Evolutionary conservation across 1,140 invertebrate species (phyloP), one percentile per base, ranked within the genome.

Genomic region (Metaphire vulgaris): DNA sequence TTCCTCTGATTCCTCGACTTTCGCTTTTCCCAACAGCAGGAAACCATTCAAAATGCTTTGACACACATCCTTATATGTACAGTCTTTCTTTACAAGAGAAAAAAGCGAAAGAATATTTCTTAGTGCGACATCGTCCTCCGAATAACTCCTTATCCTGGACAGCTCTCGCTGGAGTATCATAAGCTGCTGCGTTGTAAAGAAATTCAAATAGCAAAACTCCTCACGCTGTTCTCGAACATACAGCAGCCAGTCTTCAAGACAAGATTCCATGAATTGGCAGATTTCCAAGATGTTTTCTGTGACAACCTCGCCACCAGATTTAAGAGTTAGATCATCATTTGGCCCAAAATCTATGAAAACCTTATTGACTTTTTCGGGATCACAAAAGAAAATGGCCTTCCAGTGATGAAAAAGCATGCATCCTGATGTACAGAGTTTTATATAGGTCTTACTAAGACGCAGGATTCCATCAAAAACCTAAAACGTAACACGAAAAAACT

Each of bases 121-220:
- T 56, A 6, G 6, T 12, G 21, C 41, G 96, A 87, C n/a, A 31
- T 71, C 29, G 1, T 1, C 69, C 29, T 71, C 1, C 21, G 30
- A 16, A 1, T 71, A 26, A 2, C 28, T 71, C 28, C 26, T 32
- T 1, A 29, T 33, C 30, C 32, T 71, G 30, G 72, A 31, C 32
- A 73, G 32, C 31, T 73, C 72, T 41, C n/a, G 1, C 41, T 73
- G 72, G 0, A 73, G 41, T 12, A 84, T 80, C 0, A 85, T 82
- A 67, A 83, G 76, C 74, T 84, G 83, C 30, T 81, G 80, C 67
- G 81, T 81, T 30, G 81, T 85, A 76, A 80, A 84, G 69, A 79
- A 79, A 69, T 85, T 85, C 76, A 85, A 74, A 21, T 80, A 71
- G 26, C 75, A 77, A 73, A 80, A 83, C 72, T 82, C 72, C 12